Evolutionary conservation across 92 coral and sea anemone species (phyloP), one percentile per base, ranked within the genome.

Genomic region (Porites divaricata): DNA sequence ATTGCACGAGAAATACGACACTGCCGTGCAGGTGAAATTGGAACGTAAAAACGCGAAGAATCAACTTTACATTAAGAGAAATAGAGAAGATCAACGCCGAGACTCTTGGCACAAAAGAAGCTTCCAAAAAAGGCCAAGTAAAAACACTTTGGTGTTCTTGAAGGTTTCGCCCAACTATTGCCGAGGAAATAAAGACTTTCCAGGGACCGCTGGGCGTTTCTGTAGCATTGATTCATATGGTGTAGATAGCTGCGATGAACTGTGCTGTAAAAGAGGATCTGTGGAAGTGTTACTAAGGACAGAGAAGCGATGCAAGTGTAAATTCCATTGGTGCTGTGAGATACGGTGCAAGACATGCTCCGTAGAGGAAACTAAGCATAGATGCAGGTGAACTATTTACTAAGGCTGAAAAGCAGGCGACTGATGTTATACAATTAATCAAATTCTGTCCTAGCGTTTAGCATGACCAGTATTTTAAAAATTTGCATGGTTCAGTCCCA

Each of bases 181-280:
- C 62, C 77, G 70, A 2, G 70, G 63, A 9, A 79, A 71, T 50
- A 53, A 16, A 7, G 81, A 72, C 1, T 88, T 84, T 70, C 88
- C 86, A 20, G 94, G 95, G 0, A 94, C 95, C 2, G 17, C 67
- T 4, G 92, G 92, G 13, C 81, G 98, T 28, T 41, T 59, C 68
- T 94, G 98, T 52, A 81, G 81, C 65, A 48, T 41, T 26, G 88
- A 83, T 17, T 63, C 89, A 9, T 78, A 69, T 6, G 89, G 87
- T 1, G 26, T 86, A 24, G 86, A 88, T 45, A 85, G 85, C 86
- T 94, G 98, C 71, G 86, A 72, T 7, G 67, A 84, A 16, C 82
- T 94, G 75, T 94, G 98, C 86, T 94, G 98, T 70, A 92, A 92
- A 13, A 95, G 95, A 26, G 95, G 94, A 16, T 82, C 78, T 76